Percentiles rank a stretch among this genome's conserved stretches.
These are phyloP conservation scores for Caiman crocodilus DNA, from an alignment of 2,797 vertebrate genomes.

Conservation along the genomic window DNA sequence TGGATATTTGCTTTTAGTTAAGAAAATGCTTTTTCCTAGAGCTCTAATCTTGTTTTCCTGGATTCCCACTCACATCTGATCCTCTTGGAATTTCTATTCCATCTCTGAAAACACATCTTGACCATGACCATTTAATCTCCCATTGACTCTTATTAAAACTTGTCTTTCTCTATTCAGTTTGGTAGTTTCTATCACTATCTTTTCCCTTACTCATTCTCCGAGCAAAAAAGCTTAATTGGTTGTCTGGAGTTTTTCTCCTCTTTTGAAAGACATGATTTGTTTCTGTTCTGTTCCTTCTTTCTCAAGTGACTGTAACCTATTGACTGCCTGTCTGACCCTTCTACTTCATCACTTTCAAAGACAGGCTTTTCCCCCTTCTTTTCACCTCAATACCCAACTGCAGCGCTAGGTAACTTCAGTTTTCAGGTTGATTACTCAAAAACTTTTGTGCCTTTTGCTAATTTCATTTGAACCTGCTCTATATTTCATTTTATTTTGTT, in stretches of 20 bases:
- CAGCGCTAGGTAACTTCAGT: not conserved
- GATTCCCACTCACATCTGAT: not conserved
- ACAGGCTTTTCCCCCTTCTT: fast-evolving
- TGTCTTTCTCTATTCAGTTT: not conserved
- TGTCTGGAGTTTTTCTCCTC: not conserved
- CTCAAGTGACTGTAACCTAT: not conserved
- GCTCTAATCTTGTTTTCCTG: not conserved
- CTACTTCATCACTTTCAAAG: not conserved
- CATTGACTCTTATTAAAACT: not conserved
- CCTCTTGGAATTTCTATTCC: not conserved
- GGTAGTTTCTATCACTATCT: not conserved
- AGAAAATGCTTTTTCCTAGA: not conserved
- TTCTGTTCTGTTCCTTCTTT: not conserved
- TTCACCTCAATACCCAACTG: not conserved
- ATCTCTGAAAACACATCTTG: not conserved
- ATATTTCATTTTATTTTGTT: slow-evolving; percentile 21
- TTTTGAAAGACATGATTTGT: not conserved
- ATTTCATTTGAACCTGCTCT: slow-evolving; percentile 1
- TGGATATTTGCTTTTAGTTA: not conserved
- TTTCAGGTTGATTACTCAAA: not conserved
- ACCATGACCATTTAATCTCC: not conserved
- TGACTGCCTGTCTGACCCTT: not conserved
- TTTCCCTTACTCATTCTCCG: not conserved
- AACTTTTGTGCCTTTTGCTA: not conserved
- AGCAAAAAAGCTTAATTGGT: not conserved